Evolutionary conservation across 92 coral and sea anemone genomes (phyloP), one percentile per base, ranked within the genome.

Genomic region (Isaurus tuberculatus): DNA sequence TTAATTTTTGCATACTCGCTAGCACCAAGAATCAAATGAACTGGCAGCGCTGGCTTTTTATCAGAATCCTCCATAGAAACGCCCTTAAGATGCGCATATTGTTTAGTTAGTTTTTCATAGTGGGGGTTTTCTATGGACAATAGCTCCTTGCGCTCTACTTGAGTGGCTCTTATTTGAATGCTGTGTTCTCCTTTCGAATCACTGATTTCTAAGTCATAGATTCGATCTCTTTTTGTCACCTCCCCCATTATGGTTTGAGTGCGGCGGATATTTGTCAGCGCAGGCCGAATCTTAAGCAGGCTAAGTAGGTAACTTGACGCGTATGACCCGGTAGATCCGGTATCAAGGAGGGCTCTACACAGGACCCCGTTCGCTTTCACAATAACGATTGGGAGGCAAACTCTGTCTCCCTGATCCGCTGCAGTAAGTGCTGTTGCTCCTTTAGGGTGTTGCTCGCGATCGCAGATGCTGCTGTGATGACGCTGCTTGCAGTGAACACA

Each of bases 1-100:
- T 86, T 86, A 68, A 90, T 84, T 75, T 86, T 71, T 31, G 94
- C 78, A 46, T 87, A 87, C 75, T 91, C 89, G 55, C 89, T 88
- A 14, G 91, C 89, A 3, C 87, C 87, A 8, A 84, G 87, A 49
- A 91, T 91, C 26, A 88, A 48, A 37, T 88, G 94, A 28, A 91
- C 89, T 17, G 90, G 89, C 33, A 91, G 90, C 46, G 27, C 27
- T 26, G 58, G 63, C 86, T 91, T 88, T 14, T 74, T 80, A 80
- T 88, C 88, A 3, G 69, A 74, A 37, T 91, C 91, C 33, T 84
- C 89, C 82, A 80, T 84, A n/a, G 40, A 19, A 10, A 87, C 85
- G 25, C 91, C 91, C 31, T 84, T 36, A 67, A 67, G 42, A 67
- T 67, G 73, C 8, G 25, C 22, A 28, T 31, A 68, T 33, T 33